Conservation (phyloP, 1,140 invertebrate species). For the Neodiprion lecontei region DNA sequence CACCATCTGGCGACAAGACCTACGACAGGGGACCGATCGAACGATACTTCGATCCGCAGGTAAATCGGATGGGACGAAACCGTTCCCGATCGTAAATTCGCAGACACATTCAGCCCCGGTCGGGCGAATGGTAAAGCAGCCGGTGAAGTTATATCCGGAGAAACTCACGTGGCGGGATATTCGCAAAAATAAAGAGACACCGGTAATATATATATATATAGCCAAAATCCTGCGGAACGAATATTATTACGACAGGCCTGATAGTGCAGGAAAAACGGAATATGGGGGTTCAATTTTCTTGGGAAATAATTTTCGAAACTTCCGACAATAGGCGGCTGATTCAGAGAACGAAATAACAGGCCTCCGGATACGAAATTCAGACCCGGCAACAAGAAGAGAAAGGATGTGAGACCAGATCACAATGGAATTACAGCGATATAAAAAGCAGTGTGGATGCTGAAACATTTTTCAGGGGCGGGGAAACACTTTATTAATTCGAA, state of each 20-base stretch:
- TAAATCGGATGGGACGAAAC: conserved; percentile 4
- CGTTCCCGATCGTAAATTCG: neutral
- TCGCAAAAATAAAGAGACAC: too few relatives aligned
- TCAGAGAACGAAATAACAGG: neutral
- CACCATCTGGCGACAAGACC: neutral
- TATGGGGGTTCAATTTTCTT: too few relatives aligned
- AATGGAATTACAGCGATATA: neutral
- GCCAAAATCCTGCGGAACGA: too few relatives aligned
- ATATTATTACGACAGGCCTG: too few relatives aligned
- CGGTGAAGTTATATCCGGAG: too few relatives aligned
- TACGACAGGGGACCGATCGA: neutral
- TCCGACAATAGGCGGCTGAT: neutral
- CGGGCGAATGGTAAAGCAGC: neutral
- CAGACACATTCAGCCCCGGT: neutral
- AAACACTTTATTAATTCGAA: neutral
- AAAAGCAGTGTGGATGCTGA: neutral
- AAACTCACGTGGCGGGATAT: too few relatives aligned
- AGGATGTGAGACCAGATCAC: too few relatives aligned
- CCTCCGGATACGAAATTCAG: neutral
- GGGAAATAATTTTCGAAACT: too few relatives aligned
- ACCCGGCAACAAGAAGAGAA: neutral
- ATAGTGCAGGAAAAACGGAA: too few relatives aligned
- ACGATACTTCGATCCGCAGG: conserved; percentile 1
- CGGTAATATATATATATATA: too few relatives aligned
- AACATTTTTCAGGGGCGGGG: neutral